A percentile compares a stretch with the other conserved stretches of the same genome.
These are phyloP conservation scores for Himantopus leucocephalus DNA, from an alignment of 2,113 vertebrate species.

Conservation along the genomic window DNA sequence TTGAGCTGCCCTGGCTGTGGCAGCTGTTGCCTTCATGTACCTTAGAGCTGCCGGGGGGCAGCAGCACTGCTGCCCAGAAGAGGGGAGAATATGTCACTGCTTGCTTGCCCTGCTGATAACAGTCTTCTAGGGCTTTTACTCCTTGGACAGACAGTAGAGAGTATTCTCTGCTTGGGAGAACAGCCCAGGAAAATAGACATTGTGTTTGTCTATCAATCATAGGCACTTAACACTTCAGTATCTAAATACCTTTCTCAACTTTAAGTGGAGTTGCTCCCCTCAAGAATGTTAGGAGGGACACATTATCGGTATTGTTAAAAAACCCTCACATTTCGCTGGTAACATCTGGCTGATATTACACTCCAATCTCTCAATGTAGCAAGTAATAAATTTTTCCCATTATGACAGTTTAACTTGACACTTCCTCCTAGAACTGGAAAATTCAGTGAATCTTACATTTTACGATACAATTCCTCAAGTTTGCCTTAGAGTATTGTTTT, in stretches of 20 bases:
- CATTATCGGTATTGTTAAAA: not conserved
- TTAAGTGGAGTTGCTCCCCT: not conserved
- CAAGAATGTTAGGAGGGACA: not conserved
- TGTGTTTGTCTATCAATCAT: not conserved
- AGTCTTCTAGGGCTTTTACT: not conserved
- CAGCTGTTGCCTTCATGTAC: not conserved
- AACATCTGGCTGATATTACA: not conserved
- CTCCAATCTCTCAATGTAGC: not conserved
- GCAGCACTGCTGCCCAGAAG: not conserved
- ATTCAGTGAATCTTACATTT: not conserved
- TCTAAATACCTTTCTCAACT: not conserved
- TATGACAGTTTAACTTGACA: not conserved
- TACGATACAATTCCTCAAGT: not conserved
- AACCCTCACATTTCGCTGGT: not conserved
- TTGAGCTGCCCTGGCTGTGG: not conserved
- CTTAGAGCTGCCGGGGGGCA: not conserved
- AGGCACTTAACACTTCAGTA: not conserved
- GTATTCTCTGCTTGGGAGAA: not conserved
- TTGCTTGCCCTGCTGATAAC: not conserved
- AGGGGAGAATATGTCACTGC: not conserved
- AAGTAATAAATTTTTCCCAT: not conserved
- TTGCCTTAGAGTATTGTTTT: not conserved
- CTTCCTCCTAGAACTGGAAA: not conserved
- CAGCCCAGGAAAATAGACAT: not conserved
- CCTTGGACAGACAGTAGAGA: not conserved